These are phyloP conservation scores for Clavelina lepadiformis DNA, from an alignment of 23 tunicate genomes.

Conservation along the genomic window DNA sequence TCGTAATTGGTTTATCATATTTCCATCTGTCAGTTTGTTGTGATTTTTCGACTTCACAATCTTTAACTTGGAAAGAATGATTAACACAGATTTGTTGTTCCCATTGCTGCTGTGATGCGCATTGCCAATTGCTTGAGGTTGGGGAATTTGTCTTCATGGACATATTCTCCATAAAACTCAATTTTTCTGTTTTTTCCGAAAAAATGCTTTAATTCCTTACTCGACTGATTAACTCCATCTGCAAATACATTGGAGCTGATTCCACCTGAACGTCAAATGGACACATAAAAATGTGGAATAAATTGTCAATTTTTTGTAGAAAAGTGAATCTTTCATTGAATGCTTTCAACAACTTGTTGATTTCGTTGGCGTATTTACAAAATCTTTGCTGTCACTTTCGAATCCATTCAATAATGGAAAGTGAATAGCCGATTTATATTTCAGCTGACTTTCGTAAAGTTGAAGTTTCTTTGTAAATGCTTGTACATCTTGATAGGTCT, in stretches of 20 bases:
- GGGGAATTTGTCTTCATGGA: no score
- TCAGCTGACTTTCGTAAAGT: not conserved
- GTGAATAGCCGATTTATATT: not conserved
- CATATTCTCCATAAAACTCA: slow-evolving; percentile 4
- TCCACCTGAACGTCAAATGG: no score
- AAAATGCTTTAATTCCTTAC: not conserved
- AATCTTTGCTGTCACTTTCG: slow-evolving; percentile 10
- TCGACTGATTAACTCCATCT: not conserved
- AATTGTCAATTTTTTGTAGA: not conserved
- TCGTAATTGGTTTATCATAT: no score
- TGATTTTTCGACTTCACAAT: slow-evolving; percentile 13
- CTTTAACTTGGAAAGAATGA: slow-evolving; percentile 7
- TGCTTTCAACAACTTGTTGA: not conserved
- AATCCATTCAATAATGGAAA: slow-evolving; percentile 9
- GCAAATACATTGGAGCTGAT: no score
- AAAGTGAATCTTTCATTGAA: not conserved
- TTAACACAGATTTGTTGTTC: slow-evolving; percentile 5
- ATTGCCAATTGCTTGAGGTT: slow-evolving; percentile 19
- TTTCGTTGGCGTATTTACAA: not conserved
- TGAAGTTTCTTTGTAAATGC: slow-evolving; percentile 2
- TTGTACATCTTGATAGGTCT: no score
- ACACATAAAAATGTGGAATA: slow-evolving; percentile 3
- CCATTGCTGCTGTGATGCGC: slow-evolving; percentile 16
- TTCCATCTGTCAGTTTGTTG: no score
- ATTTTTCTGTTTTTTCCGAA: not conserved